A percentile compares a stretch with the other conserved stretches of the same genome.
Evolutionary conservation across 2,888 invertebrate genomes (phyloP).

Genomic region (Oligia strigilis): DNA sequence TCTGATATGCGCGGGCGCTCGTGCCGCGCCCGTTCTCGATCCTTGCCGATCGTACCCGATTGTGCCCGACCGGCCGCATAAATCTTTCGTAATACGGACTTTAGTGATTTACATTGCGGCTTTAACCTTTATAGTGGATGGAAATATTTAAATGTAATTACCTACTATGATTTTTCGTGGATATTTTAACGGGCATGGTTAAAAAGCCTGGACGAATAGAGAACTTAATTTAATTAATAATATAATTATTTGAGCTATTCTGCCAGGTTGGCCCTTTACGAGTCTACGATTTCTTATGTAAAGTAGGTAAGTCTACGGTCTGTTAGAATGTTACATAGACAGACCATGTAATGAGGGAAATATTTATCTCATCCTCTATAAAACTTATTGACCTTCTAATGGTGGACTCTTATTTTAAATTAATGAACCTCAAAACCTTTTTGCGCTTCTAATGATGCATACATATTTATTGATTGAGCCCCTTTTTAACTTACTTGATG

Average conservation of each 20-base stretch:
- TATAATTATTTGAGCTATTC: too few relatives aligned
- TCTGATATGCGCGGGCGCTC: constrained; percentile 69
- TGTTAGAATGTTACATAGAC: not conserved
- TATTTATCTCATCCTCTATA: not conserved
- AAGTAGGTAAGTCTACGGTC: not conserved
- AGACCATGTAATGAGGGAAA: not conserved
- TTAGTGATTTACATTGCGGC: constrained; percentile 69
- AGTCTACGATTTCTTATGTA: not conserved
- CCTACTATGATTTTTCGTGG: constrained; percentile 53
- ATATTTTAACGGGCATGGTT: constrained; percentile 3
- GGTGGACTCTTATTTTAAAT: not conserved
- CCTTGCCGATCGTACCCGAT: constrained; percentile 67
- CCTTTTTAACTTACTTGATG: not conserved
- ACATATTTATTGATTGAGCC: not conserved
- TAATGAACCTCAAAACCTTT: not conserved
- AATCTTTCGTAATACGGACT: constrained; percentile 73
- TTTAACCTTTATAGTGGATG: constrained; percentile 68
- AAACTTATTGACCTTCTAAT: not conserved
- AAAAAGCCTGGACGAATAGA: not conserved
- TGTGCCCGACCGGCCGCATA: constrained; percentile 67
- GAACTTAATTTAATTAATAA: too few relatives aligned
- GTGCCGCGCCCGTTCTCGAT: constrained; percentile 76
- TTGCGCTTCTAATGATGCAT: not conserved
- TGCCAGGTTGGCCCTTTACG: not conserved
- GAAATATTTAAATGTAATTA: constrained; percentile 64